Conservation (phyloP, 2,113 vertebrate genomes). For the Mesocricetus auratus region DNA sequence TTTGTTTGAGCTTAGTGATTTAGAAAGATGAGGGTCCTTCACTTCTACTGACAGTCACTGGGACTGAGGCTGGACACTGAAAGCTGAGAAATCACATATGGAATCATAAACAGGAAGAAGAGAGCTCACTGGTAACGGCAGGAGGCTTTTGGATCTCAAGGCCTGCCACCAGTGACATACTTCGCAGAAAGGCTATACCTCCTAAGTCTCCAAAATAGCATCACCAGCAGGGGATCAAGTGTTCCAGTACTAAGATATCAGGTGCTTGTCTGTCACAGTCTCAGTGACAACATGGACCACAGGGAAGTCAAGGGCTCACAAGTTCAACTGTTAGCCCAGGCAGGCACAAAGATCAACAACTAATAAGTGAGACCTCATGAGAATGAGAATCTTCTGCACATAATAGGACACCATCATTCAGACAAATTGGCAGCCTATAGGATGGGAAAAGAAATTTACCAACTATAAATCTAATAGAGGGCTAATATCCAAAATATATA, state of each 20-base stretch:
- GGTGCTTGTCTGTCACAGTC: not conserved
- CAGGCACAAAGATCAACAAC: not conserved
- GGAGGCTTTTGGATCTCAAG: not conserved
- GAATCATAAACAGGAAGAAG: not conserved
- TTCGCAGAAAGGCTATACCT: not conserved
- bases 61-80: not conserved
- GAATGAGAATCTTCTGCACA: not conserved
- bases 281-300: not conserved
- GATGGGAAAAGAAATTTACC: not conserved
- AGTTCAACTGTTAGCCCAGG: not conserved
- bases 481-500: not conserved
- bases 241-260: not conserved
- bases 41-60: not conserved
- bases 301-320: not conserved
- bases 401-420: not conserved
- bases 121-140: not conserved
- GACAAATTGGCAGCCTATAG: not conserved
- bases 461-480: not conserved
- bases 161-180: not conserved
- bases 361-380: not conserved
- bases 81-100: not conserved
- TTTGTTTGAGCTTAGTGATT: not conserved
- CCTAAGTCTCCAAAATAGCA: not conserved
- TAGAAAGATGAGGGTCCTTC: not conserved
- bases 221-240: not conserved